phyloP scores from a whole-genome alignment of 2,113 vertebrate genomes.

The Tragelaphus scriptus region DNA sequence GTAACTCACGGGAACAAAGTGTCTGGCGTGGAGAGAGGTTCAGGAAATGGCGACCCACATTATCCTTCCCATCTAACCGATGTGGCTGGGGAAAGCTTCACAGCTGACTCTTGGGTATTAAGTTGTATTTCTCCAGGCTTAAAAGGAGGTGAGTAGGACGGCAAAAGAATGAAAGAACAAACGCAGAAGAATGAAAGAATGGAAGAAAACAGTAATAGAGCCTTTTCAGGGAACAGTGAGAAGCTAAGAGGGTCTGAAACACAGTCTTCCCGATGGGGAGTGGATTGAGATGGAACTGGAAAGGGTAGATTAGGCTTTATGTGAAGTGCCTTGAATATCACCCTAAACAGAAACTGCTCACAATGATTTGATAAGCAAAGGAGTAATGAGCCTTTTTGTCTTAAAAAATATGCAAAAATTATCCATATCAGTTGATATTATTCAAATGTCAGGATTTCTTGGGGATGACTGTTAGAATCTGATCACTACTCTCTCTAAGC shows the following conservation, averaged over 20 bases:
- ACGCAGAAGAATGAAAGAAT: not conserved
- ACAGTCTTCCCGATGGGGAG: not conserved
- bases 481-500: not conserved
- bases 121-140: not conserved
- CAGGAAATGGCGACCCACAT: not conserved
- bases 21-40: not conserved
- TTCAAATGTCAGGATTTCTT: conserved; percentile 11
- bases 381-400: not conserved
- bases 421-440: not conserved
- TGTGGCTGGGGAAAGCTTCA: not conserved
- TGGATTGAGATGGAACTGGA: not conserved
- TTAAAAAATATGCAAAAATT: not conserved
- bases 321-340: not conserved
- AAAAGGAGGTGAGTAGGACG: not conserved
- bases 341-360: not conserved
- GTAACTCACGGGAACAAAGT: not conserved
- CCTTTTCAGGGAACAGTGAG: not conserved
- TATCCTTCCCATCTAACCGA: not conserved
- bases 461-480: not conserved
- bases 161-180: not conserved
- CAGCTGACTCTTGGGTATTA: not conserved
- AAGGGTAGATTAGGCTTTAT: not conserved
- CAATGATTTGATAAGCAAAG: not conserved
- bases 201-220: not conserved
- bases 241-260: not conserved